phyloP scores from a whole-genome alignment of 2,888 invertebrate species.

The Tethea ocularis region DNA sequence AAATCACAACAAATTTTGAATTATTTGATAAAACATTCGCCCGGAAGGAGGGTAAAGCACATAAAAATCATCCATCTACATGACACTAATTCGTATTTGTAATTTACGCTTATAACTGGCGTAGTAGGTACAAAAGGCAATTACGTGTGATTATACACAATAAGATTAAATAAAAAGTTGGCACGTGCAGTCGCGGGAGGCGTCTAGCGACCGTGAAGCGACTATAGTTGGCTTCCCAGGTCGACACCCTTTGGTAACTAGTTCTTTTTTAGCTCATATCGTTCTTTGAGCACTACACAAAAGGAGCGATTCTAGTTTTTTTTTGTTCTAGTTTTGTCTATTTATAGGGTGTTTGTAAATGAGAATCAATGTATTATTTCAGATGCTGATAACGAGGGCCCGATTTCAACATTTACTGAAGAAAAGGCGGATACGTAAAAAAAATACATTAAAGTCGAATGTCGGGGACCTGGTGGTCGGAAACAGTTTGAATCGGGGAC shows the following conservation, averaged over 20 bases:
- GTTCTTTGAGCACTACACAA: neutral
- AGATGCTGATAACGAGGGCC: neutral
- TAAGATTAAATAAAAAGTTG: slow-evolving; percentile 5
- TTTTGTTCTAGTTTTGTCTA: neutral
- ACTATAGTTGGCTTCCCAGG: slow-evolving; percentile 15
- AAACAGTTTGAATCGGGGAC: no score
- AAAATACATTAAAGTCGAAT: no score
- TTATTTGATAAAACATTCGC: neutral
- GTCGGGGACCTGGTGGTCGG: no score
- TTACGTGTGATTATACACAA: slow-evolving; percentile 8
- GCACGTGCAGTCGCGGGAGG: slow-evolving; percentile 14
- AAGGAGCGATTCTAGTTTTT: slow-evolving; percentile 3
- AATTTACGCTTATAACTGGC: slow-evolving; percentile 6
- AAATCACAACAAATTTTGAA: no score
- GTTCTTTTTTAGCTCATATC: slow-evolving; percentile 10
- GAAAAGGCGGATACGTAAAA: no score
- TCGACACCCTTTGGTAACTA: slow-evolving; percentile 19
- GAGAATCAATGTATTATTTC: neutral
- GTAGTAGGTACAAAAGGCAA: slow-evolving; percentile 5
- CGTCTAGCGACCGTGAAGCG: slow-evolving; percentile 19
- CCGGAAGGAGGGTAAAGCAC: neutral
- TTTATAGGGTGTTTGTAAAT: neutral
- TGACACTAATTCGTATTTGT: neutral
- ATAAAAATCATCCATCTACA: neutral
- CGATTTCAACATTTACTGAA: no score